phyloP scores from a whole-genome alignment of 2,888 invertebrate genomes.

The Hedychridium roseum region DNA sequence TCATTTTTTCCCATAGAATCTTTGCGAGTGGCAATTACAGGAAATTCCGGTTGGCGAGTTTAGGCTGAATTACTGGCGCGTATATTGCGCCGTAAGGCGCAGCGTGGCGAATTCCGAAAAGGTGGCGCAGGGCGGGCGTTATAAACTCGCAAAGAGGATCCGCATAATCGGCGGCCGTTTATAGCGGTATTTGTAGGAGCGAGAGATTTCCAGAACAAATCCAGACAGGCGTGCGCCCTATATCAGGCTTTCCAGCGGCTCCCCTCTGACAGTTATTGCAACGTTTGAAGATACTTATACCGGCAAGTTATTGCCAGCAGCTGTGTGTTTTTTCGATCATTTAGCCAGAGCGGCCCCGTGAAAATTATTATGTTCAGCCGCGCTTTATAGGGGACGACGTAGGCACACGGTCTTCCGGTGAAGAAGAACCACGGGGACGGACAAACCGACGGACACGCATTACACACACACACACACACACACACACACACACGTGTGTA shows the following conservation, averaged over 20 bases:
- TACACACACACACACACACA: conserved; percentile 9
- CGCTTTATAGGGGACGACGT: conserved; percentile 28
- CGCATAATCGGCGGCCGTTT: conserved; percentile 20
- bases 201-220: conserved; percentile 40
- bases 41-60: too few species aligned
- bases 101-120: too few species aligned
- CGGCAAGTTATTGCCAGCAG: conserved; percentile 57
- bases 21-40: too few species aligned
- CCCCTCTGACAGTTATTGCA: conserved; percentile 54
- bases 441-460: conserved; percentile 1
- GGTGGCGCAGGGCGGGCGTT: too few species aligned
- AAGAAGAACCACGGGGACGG: conserved; percentile 13
- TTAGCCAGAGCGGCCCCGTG: conserved; percentile 31
- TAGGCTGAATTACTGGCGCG: too few species aligned
- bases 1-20: too few species aligned
- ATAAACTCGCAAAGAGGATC: not conserved
- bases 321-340: conserved; percentile 45
- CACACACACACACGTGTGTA: conserved; percentile 5
- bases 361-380: conserved; percentile 41
- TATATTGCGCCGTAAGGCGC: too few species aligned
- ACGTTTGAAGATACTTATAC: conserved; percentile 51
- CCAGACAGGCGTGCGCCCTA: conserved; percentile 40
- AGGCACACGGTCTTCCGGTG: conserved; percentile 31
- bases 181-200: conserved; percentile 34
- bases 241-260: conserved; percentile 48